Evolutionary conservation across 2,113 vertebrate genomes (phyloP).

Genomic region (Carassius gibelio): DNA sequence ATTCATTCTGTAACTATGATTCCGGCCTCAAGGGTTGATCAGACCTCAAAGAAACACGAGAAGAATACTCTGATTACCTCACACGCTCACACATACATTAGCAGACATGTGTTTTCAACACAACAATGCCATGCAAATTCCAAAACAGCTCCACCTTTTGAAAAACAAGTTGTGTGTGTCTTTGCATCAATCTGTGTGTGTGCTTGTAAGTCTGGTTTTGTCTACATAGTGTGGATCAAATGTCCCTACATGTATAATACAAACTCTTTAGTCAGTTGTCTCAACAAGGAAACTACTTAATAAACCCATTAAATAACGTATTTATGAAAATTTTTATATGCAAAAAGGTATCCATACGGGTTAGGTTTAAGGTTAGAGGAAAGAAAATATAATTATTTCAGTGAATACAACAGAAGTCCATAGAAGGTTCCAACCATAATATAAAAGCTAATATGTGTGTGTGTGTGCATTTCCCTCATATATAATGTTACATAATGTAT

Average conservation of each 20-base stretch:
- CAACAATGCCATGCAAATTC: neutral
- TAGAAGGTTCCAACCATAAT: neutral
- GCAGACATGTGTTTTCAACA: neutral
- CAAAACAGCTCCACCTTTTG: neutral
- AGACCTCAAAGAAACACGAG: conserved; percentile 57
- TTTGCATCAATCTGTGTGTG: neutral
- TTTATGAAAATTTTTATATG: neutral
- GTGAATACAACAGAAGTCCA: neutral
- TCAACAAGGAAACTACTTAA: too few species aligned
- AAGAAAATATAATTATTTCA: neutral
- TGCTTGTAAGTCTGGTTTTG: neutral
- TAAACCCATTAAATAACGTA: neutral
- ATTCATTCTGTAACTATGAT: conserved; percentile 35
- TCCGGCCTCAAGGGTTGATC: conserved; percentile 43
- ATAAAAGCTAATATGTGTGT: conserved; percentile 1
- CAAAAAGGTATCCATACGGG: neutral
- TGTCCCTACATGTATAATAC: neutral
- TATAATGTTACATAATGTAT: conserved; percentile 16
- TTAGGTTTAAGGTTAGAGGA: neutral
- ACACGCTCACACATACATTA: conserved; percentile 38
- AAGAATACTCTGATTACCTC: conserved; percentile 55
- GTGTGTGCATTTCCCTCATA: neutral
- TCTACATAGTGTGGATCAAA: neutral
- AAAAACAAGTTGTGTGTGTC: neutral
- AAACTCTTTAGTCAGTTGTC: too few species aligned